These are phyloP conservation scores for Lamellibrachia luymesi DNA, from an alignment of 1,140 invertebrate genomes.

Conservation along the genomic window DNA sequence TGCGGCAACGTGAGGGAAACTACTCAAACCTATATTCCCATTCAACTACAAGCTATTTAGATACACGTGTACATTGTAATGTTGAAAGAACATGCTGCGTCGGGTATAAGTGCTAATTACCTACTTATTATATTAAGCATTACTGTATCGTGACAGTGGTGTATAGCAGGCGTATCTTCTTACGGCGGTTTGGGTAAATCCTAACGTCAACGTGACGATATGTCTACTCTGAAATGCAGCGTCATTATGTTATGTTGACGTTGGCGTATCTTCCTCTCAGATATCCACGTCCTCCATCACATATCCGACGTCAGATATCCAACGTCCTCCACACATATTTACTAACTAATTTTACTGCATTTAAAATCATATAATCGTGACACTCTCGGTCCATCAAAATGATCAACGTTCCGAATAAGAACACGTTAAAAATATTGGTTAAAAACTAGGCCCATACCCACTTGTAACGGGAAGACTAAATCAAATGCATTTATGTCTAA, in stretches of 20 bases:
- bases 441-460: not conserved
- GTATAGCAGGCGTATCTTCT: not conserved
- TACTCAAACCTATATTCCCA: not conserved
- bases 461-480: not conserved
- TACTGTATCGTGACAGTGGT: not conserved
- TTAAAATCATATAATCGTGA: not conserved
- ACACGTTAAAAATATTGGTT: not conserved
- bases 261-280: not conserved
- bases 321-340: not conserved
- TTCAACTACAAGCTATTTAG: not conserved
- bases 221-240: not conserved
- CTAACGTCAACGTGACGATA: not conserved
- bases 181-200: not conserved
- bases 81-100: not conserved
- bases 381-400: too few species aligned
- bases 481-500: too few species aligned
- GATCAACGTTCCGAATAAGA: not conserved
- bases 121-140: not conserved
- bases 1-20: not conserved
- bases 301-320: too few species aligned
- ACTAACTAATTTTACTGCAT: not conserved
- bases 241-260: not conserved
- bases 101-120: not conserved
- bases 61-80: not conserved
- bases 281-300: not conserved